Conservation (phyloP, 2,113 vertebrate species). For the Platichthys flesus region DNA sequence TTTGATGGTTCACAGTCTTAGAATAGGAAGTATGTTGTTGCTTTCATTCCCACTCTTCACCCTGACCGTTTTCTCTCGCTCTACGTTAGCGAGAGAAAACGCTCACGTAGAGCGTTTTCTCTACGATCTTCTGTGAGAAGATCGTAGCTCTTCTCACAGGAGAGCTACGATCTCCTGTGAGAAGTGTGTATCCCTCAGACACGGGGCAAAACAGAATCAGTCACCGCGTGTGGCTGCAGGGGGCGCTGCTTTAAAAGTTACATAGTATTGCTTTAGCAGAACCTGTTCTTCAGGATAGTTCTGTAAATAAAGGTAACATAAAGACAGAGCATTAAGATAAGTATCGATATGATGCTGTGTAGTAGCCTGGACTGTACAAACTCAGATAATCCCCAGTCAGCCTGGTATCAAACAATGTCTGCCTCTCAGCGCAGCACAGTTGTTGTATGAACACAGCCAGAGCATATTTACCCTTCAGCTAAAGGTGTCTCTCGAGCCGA, state of each 20-base stretch:
- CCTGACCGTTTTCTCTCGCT: too few relatives aligned
- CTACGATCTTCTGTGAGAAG: too few relatives aligned
- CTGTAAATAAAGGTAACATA: constrained; percentile 40
- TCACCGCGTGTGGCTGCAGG: too few relatives aligned
- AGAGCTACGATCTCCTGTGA: too few relatives aligned
- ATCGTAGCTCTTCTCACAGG: too few relatives aligned
- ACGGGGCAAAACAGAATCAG: too few relatives aligned
- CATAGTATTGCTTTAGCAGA: neutral
- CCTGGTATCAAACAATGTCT: constrained; percentile 57
- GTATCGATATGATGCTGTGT: constrained; percentile 39
- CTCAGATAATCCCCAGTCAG: constrained; percentile 38
- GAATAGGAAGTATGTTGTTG: too few relatives aligned
- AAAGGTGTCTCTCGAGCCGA: constrained; percentile 68
- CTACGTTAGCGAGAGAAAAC: too few relatives aligned
- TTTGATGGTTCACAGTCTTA: too few relatives aligned
- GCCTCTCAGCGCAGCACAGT: constrained; percentile 45
- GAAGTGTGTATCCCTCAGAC: too few relatives aligned
- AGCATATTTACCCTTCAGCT: constrained; percentile 73
- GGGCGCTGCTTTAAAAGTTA: neutral
- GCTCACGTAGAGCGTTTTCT: too few relatives aligned
- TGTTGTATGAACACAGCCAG: constrained; percentile 63
- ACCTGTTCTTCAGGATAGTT: constrained; percentile 34
- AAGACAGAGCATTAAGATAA: constrained; percentile 47
- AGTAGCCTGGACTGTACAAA: constrained; percentile 27
- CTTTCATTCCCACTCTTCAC: too few relatives aligned